Conservation (phyloP, 2,797 vertebrate species). For the Prunella strophiata region DNA sequence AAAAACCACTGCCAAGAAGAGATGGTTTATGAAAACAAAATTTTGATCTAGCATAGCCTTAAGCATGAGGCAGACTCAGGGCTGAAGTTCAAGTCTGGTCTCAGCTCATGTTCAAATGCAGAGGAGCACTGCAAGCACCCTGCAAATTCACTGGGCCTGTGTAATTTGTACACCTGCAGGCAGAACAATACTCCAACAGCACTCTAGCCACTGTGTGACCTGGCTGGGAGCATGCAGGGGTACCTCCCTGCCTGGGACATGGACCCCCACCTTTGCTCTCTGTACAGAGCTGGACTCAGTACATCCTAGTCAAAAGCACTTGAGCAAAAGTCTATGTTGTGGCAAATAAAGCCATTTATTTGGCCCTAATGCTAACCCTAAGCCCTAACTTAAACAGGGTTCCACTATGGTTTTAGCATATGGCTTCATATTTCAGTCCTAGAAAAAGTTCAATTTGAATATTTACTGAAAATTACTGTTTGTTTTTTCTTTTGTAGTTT, state of each 20-base stretch:
- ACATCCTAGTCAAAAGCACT: background rate
- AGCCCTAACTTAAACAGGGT: background rate
- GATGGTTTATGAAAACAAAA: background rate
- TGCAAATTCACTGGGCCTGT: background rate
- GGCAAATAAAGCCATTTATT: background rate
- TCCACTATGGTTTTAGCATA: background rate
- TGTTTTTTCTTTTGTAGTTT: background rate
- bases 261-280: background rate
- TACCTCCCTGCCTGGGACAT: background rate
- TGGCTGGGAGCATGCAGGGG: background rate
- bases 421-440: background rate
- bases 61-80: background rate
- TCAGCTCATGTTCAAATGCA: background rate
- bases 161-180: background rate
- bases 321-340: background rate
- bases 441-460: background rate
- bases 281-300: background rate
- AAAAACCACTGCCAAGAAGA: background rate
- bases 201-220: accelerated
- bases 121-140: background rate
- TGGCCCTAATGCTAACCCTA: no score
- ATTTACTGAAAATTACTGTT: background rate
- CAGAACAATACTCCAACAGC: background rate
- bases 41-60: background rate
- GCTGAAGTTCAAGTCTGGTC: background rate